Conservation (phyloP, 2,797 vertebrate genomes). For the Pogoniulus pusillus region DNA sequence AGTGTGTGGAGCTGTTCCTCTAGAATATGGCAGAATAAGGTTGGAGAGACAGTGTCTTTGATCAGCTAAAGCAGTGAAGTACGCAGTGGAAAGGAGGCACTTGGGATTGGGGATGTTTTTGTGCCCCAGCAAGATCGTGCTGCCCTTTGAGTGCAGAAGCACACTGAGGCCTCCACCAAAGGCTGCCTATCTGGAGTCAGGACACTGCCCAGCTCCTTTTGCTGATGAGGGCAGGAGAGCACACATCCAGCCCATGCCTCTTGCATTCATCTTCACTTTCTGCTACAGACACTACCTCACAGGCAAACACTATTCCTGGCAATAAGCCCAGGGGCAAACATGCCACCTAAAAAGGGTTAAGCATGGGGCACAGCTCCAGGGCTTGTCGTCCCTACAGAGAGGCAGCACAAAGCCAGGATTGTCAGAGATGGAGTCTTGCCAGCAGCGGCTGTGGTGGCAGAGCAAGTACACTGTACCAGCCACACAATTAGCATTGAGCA, state of each 20-base stretch:
- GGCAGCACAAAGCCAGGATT: constrained; percentile 57
- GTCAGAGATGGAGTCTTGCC: constrained; percentile 58
- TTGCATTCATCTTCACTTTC: background rate
- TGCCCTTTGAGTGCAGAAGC: background rate
- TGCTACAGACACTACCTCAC: fast-evolving
- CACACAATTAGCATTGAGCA: constrained; percentile 32
- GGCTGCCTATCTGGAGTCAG: background rate
- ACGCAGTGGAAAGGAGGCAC: background rate
- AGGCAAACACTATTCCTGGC: background rate
- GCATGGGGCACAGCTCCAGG: background rate
- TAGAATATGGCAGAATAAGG: fast-evolving
- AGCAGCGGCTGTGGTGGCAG: background rate
- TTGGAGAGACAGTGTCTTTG: background rate
- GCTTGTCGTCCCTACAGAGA: constrained; percentile 13
- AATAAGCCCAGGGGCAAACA: background rate
- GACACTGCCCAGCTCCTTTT: background rate
- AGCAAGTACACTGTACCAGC: background rate
- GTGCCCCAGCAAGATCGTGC: background rate
- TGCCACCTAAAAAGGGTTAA: constrained; percentile 12
- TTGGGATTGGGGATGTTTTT: background rate
- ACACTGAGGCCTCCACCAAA: background rate
- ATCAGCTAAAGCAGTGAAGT: background rate
- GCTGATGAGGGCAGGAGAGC: background rate
- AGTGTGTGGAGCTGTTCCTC: background rate
- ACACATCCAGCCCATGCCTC: background rate